phyloP scores from a whole-genome alignment of 2,113 vertebrate genomes.

The Dendrocopos noguchii region DNA sequence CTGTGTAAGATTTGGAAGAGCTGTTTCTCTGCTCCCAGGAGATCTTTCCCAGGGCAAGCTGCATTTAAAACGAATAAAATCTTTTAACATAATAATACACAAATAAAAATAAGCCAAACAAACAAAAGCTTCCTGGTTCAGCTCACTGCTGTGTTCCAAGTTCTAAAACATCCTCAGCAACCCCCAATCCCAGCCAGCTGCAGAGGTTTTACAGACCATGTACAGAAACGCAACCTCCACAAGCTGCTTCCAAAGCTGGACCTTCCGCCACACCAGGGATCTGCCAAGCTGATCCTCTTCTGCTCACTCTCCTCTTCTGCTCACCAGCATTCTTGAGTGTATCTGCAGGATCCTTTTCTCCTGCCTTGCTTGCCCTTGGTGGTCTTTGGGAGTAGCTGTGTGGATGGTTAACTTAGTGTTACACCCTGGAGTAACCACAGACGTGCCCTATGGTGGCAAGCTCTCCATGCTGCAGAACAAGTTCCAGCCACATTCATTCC shows the following conservation, averaged over 20 bases:
- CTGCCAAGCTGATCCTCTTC: no score
- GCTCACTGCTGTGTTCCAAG: not conserved
- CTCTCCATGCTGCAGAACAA: not conserved
- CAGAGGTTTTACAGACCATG: not conserved
- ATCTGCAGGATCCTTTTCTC: not conserved
- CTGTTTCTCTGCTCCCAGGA: not conserved
- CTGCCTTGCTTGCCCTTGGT: not conserved
- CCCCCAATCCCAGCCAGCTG: not conserved
- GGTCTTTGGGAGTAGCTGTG: not conserved
- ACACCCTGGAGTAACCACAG: not conserved
- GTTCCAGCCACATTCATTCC: not conserved
- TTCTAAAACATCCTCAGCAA: constrained; percentile 3
- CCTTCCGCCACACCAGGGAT: not conserved
- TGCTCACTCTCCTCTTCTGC: no score
- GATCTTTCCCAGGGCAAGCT: not conserved
- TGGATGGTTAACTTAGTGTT: not conserved
- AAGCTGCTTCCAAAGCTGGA: not conserved
- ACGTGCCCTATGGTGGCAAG: not conserved
- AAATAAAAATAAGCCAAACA: not conserved
- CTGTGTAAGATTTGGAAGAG: not conserved
- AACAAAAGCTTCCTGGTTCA: not conserved
- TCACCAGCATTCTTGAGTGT: not conserved
- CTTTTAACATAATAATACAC: not conserved
- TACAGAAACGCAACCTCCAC: not conserved
- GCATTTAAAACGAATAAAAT: not conserved